These are phyloP conservation scores for Phaethornis superciliosus DNA, from an alignment of 2,113 vertebrate species.

Conservation along the genomic window DNA sequence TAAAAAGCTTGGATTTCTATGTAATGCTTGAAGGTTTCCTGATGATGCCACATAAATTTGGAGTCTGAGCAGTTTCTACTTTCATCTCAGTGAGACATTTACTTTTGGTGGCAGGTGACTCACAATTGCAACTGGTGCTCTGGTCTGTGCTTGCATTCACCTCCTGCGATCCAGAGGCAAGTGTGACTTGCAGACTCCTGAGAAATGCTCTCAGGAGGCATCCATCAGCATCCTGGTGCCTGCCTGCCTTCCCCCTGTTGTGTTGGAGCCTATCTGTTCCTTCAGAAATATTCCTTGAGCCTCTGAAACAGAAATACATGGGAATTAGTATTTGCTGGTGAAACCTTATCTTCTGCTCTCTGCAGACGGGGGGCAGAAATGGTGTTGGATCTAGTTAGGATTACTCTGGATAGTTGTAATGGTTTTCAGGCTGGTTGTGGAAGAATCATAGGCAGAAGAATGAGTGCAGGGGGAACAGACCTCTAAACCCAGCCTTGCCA, in stretches of 20 bases:
- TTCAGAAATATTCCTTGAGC: neutral
- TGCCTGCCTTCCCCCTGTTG: neutral
- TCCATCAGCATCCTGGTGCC: neutral
- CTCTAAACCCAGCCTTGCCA: neutral
- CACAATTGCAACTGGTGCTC: neutral
- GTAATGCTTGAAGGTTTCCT: neutral
- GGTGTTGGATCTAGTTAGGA: neutral
- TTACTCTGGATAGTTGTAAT: neutral
- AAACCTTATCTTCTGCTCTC: neutral
- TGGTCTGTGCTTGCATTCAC: neutral
- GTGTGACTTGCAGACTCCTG: neutral
- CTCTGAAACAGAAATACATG: neutral
- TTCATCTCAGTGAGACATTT: accelerated
- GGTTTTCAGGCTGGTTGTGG: neutral
- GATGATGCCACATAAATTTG: neutral
- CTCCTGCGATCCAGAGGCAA: neutral
- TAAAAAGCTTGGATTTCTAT: neutral
- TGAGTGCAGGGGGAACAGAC: neutral
- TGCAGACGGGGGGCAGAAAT: neutral
- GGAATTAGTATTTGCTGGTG: neutral
- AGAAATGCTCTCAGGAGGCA: neutral
- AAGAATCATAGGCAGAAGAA: neutral
- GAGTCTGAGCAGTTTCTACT: neutral
- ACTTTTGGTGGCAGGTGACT: neutral
- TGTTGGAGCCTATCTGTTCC: neutral